Evolutionary conservation across 1,140 invertebrate species (phyloP).

Genomic region (Drosophila kurseongensis): DNA sequence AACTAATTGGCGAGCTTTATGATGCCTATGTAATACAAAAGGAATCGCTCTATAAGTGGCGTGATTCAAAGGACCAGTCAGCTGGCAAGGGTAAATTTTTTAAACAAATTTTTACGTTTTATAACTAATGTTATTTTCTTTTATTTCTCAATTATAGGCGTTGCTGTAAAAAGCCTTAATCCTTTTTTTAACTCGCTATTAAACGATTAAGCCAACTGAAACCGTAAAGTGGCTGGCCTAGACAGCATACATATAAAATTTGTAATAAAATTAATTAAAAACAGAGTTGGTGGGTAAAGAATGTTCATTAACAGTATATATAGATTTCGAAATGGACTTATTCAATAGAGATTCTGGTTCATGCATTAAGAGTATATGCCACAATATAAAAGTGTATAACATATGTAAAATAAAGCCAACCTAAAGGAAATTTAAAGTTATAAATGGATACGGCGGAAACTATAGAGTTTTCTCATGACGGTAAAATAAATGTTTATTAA

Average conservation of each 20-base stretch:
- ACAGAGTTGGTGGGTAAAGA: conserved; percentile 30
- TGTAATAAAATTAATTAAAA: conserved; percentile 48
- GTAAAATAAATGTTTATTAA: too few species aligned
- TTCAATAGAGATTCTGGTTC: conserved; percentile 23
- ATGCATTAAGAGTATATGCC: conserved; percentile 39
- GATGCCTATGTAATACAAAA: conserved; percentile 77
- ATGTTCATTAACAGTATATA: conserved; percentile 45
- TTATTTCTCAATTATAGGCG: conserved; percentile 50
- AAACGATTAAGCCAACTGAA: conserved; percentile 73
- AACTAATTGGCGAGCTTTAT: conserved; percentile 77
- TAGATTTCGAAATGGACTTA: conserved; percentile 41
- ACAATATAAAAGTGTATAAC: conserved; percentile 51
- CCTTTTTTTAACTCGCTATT: conserved; percentile 76
- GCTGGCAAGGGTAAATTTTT: conserved; percentile 77
- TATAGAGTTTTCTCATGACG: too few species aligned
- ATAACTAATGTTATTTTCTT: neutral
- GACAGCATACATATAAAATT: conserved; percentile 45
- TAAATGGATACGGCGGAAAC: conserved; percentile 13
- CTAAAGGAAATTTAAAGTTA: conserved; percentile 37
- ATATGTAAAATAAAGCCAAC: conserved; percentile 67
- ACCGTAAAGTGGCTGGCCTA: conserved; percentile 29
- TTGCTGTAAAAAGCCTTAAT: conserved; percentile 82
- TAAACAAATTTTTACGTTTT: neutral
- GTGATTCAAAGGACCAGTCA: conserved; percentile 82
- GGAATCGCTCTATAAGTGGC: conserved; percentile 78